A percentile compares a stretch with the other conserved stretches of the same genome.
phyloP scores from a whole-genome alignment of 2,888 invertebrate genomes.

The Spilarctia lutea region DNA sequence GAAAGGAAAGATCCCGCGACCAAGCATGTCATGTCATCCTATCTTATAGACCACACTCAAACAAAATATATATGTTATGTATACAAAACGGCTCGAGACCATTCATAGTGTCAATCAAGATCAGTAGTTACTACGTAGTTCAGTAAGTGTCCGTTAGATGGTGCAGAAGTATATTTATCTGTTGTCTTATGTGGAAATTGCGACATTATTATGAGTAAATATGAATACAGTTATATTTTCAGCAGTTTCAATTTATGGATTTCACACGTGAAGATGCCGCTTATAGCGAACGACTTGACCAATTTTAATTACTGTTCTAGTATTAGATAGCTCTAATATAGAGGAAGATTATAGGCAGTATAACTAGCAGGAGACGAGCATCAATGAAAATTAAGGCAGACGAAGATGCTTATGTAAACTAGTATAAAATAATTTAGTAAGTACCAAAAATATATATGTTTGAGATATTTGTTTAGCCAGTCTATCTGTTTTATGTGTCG shows the following conservation, averaged over 20 bases:
- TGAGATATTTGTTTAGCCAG: background rate
- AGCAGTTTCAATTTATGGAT: background rate
- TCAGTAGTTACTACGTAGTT: background rate
- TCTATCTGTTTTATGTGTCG: background rate
- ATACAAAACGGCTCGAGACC: background rate
- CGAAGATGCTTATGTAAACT: too few relatives aligned
- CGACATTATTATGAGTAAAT: background rate
- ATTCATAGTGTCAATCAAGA: background rate
- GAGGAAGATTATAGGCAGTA: too few relatives aligned
- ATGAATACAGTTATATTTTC: background rate
- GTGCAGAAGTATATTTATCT: background rate
- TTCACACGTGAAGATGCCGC: background rate
- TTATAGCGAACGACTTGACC: too few relatives aligned
- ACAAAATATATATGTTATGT: too few relatives aligned
- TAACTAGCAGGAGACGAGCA: too few relatives aligned
- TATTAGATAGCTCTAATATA: too few relatives aligned
- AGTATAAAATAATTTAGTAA: background rate
- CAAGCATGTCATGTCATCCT: too few relatives aligned
- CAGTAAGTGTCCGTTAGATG: background rate
- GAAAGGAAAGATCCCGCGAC: too few relatives aligned
- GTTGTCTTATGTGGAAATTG: background rate
- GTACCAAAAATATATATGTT: background rate
- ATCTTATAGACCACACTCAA: too few relatives aligned
- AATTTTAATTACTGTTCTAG: too few relatives aligned
- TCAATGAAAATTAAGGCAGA: too few relatives aligned